Percentiles rank a stretch among this genome's conserved stretches.
phyloP scores from a whole-genome alignment of 53 echinoderm and acorn worm species.

The Zoroaster sp. region DNA sequence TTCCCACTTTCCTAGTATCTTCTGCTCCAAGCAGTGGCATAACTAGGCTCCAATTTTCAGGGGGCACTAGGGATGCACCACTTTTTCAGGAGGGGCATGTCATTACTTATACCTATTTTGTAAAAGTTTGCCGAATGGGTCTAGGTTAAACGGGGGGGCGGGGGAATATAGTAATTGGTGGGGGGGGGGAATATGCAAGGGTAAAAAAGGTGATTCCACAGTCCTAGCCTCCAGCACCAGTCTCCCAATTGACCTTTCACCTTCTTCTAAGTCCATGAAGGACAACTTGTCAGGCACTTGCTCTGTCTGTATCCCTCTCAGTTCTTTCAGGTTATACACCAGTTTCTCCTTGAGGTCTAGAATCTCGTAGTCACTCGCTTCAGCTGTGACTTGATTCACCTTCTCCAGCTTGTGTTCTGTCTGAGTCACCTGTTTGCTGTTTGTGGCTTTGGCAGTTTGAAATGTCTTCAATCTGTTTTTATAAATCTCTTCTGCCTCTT shows the following conservation, averaged over 20 bases:
- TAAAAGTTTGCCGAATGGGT: neutral
- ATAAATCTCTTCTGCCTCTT: constrained; percentile 4
- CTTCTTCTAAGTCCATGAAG: neutral
- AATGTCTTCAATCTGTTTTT: constrained; percentile 5
- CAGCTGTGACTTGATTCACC: neutral
- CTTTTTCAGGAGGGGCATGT: too few species aligned
- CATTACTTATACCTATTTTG: too few species aligned
- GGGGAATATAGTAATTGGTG: too few species aligned
- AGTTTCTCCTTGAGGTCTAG: neutral
- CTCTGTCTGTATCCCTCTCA: neutral
- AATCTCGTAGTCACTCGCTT: neutral
- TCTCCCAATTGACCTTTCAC: neutral
- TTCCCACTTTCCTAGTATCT: neutral
- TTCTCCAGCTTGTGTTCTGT: neutral
- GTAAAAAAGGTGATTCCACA: too few species aligned
- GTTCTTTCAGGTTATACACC: neutral
- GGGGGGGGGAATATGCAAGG: too few species aligned
- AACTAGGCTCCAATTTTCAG: too few species aligned
- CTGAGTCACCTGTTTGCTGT: neutral
- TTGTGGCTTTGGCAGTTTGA: neutral
- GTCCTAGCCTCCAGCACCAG: neutral
- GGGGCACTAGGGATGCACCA: too few species aligned
- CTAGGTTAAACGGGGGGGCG: neutral
- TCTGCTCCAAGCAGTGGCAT: too few species aligned
- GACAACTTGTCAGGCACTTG: neutral